Evolutionary conservation across 1,140 invertebrate genomes (phyloP).

Genomic region (Drosophila ogumai): DNA sequence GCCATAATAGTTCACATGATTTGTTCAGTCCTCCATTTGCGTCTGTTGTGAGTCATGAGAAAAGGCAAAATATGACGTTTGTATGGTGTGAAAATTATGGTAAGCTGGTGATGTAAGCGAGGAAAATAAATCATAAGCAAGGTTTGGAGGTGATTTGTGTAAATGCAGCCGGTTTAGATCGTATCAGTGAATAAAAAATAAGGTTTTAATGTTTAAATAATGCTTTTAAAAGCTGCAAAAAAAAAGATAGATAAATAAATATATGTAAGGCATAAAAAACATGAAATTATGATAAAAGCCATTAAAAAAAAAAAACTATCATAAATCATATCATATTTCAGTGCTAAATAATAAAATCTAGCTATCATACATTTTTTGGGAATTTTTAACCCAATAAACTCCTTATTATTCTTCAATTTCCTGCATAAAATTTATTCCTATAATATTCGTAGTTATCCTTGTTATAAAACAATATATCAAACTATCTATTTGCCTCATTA

Average conservation of each 20-base stretch:
- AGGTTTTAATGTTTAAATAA: not conserved
- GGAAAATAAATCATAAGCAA: conserved; percentile 21
- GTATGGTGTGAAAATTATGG: conserved; percentile 35
- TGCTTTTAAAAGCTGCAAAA: not conserved
- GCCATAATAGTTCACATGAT: conserved; percentile 76
- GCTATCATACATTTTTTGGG: not conserved
- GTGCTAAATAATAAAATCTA: not conserved
- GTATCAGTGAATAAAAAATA: not conserved
- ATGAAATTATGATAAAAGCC: no score
- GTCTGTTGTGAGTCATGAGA: conserved; percentile 23
- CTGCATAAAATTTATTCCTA: not conserved
- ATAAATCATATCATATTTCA: no score
- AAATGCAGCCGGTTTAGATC: not conserved
- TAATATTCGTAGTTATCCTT: conserved; percentile 4
- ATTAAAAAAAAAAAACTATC: no score
- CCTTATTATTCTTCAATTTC: not conserved
- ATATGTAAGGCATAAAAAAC: no score
- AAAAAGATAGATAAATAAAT: no score
- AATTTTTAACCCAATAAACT: not conserved
- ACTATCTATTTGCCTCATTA: conserved; percentile 26
- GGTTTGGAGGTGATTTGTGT: not conserved
- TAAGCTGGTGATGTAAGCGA: conserved; percentile 7
- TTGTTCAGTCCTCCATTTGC: conserved; percentile 44
- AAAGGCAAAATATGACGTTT: conserved; percentile 34
- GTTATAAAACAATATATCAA: conserved; percentile 29